These are phyloP conservation scores for Margaritifera margaritifera DNA, from an alignment of 2,888 invertebrate genomes.

Conservation along the genomic window DNA sequence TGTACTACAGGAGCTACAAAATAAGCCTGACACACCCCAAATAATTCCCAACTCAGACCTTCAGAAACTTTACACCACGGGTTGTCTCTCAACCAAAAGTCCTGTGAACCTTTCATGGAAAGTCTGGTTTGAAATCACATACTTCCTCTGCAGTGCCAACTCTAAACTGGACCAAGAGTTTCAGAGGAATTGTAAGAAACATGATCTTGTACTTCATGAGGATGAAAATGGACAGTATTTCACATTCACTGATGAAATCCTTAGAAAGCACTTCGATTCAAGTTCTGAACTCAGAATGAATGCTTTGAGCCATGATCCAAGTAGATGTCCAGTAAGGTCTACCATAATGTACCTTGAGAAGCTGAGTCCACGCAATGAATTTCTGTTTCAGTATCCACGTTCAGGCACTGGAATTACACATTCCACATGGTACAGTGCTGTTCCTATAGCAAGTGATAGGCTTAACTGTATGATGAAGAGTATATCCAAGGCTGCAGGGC, in stretches of 20 bases:
- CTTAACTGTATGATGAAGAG: too few relatives aligned
- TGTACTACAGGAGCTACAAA: too few relatives aligned
- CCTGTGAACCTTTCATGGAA: slow-evolving; percentile 26
- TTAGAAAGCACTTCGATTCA: too few relatives aligned
- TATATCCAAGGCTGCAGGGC: too few relatives aligned
- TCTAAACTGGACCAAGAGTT: too few relatives aligned
- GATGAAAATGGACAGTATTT: slow-evolving; percentile 25
- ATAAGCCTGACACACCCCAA: too few relatives aligned
- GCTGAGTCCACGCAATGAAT: slow-evolving; percentile 17
- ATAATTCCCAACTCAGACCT: slow-evolving; percentile 17
- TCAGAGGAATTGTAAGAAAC: slow-evolving; percentile 6
- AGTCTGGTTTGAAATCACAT: slow-evolving; percentile 32
- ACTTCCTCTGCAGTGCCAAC: slow-evolving; percentile 16
- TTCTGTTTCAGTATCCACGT: slow-evolving; percentile 24
- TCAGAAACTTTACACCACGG: slow-evolving; percentile 13
- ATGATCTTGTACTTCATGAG: slow-evolving; percentile 21
- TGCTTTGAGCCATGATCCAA: slow-evolving; percentile 15
- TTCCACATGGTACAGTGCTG: too few relatives aligned
- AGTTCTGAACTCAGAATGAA: slow-evolving; percentile 14
- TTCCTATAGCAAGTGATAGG: too few relatives aligned
- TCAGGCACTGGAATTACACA: too few relatives aligned
- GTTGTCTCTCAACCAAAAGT: slow-evolving; percentile 19
- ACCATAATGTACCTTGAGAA: slow-evolving; percentile 23
- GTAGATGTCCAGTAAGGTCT: slow-evolving; percentile 27
- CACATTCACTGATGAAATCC: slow-evolving; percentile 11